These are phyloP conservation scores for Diachasmimorpha longicaudata DNA, from an alignment of 1,140 invertebrate genomes.

Conservation along the genomic window DNA sequence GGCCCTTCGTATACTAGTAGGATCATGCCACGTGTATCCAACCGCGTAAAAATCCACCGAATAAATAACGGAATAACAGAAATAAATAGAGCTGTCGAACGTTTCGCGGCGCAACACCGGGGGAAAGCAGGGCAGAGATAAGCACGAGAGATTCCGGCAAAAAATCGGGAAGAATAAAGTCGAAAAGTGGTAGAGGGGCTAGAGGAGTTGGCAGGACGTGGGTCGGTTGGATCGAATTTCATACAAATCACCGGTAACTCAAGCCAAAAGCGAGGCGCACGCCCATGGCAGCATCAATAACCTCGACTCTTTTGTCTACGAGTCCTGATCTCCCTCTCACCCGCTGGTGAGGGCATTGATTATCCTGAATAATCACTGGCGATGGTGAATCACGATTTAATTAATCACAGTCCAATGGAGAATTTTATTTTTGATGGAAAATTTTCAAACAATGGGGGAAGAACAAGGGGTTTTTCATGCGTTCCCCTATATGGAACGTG, in stretches of 20 bases:
- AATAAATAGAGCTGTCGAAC: conserved; percentile 52
- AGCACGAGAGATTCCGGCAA: background rate
- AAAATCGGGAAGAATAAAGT: background rate
- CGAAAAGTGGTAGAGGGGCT: background rate
- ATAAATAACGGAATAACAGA: conserved; percentile 50
- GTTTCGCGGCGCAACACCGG: conserved; percentile 29
- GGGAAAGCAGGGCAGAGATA: background rate
- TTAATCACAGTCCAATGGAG: background rate
- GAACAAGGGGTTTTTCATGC: background rate
- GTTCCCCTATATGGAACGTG: background rate
- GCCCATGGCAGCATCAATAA: conserved; percentile 43
- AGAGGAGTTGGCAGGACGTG: conserved; percentile 36
- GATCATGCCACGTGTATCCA: background rate
- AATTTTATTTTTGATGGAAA: background rate
- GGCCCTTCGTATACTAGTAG: too few relatives aligned
- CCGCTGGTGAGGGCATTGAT: too few relatives aligned
- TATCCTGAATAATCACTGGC: too few relatives aligned
- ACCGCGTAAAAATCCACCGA: conserved; percentile 14
- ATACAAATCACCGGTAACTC: conserved; percentile 58
- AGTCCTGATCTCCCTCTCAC: background rate
- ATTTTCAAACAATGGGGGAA: background rate
- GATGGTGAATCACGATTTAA: background rate
- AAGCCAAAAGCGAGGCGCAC: conserved; percentile 49
- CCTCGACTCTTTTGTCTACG: conserved; percentile 25
- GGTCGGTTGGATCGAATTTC: conserved; percentile 55